Percentiles rank a stretch among this genome's conserved stretches.
Conservation (phyloP, 2,113 vertebrate genomes). For the Gallinago jamesoni region DNA sequence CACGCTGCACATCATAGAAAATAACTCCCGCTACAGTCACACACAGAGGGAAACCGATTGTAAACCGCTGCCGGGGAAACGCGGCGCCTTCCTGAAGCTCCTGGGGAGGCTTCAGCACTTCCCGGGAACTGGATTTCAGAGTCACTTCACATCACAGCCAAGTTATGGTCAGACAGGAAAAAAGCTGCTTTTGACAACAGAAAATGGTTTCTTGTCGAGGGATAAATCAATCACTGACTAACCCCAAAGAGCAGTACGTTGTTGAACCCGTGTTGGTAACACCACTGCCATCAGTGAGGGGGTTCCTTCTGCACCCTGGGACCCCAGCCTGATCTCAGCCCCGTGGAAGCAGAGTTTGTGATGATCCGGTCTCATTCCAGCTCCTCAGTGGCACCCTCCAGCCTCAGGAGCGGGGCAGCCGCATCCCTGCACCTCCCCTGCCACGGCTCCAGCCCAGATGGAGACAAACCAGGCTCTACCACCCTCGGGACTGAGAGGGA, state of each 20-base stretch:
- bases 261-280: not conserved
- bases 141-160: not conserved
- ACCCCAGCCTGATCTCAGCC: too few species aligned
- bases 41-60: not conserved
- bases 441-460: not conserved
- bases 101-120: not conserved
- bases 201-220: not conserved
- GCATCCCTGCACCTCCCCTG: not conserved
- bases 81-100: not conserved
- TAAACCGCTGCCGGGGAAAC: not conserved
- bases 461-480: not conserved
- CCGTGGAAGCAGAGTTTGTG: too few species aligned
- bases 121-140: not conserved
- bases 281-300: not conserved
- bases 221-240: not conserved
- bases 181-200: not conserved
- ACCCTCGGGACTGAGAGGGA: not conserved
- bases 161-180: not conserved
- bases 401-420: not conserved
- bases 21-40: conserved; percentile 17
- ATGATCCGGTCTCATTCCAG: too few species aligned
- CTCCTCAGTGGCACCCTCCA: not conserved
- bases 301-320: too few species aligned
- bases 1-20: conserved; percentile 2
- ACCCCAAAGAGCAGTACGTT: not conserved